Base-by-base conservation (phyloP, 2,113 vertebrate species). In the Perccottus glenii region DNA sequence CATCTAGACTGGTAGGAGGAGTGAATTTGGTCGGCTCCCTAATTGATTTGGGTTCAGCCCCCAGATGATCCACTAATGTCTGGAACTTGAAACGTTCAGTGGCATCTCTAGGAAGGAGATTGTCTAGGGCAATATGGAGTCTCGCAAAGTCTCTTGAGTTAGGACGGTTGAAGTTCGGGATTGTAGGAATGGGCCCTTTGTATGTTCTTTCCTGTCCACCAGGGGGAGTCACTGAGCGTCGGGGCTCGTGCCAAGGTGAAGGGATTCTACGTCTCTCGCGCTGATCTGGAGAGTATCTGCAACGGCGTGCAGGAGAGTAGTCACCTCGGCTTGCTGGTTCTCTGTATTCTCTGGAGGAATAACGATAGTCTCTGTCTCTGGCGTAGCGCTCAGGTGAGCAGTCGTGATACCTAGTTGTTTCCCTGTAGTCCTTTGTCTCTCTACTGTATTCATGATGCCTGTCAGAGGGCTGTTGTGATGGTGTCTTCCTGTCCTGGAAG, bases 71-170 rank as follows among this genome's bases (percentile, higher is more conserved):
- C 6, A 19, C 32, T 4, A 60, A 40, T 3, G 45, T 60, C 4
- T 60, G 57, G 11, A 45, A 60, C 12, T 60, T 60, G 3, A 45
- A 60, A 15, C n/a, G 9, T 16, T 60, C 57, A 6, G 38, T 16
- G 12, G 11, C 51, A 16, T 50, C 46, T n/a, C 4, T n/a, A 5
- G 46, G 46, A 4, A 47, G 46, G 14, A 47, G n/a, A 12, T 47
- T 47, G 46, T 47, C 46, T 4, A 47, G 3, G 12, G 14, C 11
- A 3, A 47, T 12, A n/a, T n/a, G 14, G 12, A 47, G 14, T 47
- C 46, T 47, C 4, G 14, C 46, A 47, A 47, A 47, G 12, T 47
- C 46, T 5, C 46, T 4, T 6, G 46, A 12, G 14, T 47, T 50
- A 4, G 49, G 49, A 11, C 19, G 5, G 19, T 19, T 27, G 9